Conservation (phyloP, 2,888 invertebrate genomes). For the Drosophila atripex region DNA sequence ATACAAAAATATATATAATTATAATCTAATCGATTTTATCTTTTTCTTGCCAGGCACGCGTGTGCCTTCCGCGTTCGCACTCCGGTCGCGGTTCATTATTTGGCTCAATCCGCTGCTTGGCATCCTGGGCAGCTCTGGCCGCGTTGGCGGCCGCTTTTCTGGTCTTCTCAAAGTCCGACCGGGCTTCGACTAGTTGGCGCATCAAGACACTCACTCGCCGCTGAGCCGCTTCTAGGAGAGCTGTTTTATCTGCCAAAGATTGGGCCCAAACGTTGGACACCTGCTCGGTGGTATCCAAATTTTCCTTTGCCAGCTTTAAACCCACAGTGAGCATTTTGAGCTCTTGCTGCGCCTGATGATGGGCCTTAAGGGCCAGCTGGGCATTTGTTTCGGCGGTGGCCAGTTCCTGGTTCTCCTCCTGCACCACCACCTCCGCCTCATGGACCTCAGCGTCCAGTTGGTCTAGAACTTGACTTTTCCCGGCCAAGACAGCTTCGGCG, state of each 20-base stretch:
- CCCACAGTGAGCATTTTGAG: conserved; percentile 83
- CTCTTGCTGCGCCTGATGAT: conserved; percentile 86
- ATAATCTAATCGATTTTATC: conserved; percentile 16
- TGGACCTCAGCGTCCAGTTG: conserved; percentile 88
- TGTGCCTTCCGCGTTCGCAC: background rate
- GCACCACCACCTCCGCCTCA: conserved; percentile 87
- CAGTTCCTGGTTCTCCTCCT: conserved; percentile 86
- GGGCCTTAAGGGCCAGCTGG: conserved; percentile 86
- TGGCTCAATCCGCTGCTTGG: conserved; percentile 84
- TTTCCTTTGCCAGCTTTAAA: conserved; percentile 85
- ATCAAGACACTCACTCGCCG: conserved; percentile 86
- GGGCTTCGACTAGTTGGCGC: conserved; percentile 86
- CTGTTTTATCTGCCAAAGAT: conserved; percentile 87
- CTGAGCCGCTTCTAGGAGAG: conserved; percentile 87
- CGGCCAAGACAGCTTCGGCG: conserved; percentile 88
- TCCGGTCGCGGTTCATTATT: background rate
- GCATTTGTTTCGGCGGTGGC: conserved; percentile 86
- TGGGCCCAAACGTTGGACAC: conserved; percentile 86
- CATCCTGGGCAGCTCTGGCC: conserved; percentile 87
- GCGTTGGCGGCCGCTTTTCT: conserved; percentile 88
- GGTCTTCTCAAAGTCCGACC: conserved; percentile 87
- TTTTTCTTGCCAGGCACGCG: background rate
- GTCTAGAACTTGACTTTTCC: conserved; percentile 88
- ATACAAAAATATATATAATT: background rate
- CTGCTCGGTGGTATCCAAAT: conserved; percentile 86